Evolutionary conservation across 1,140 invertebrate species (phyloP), one percentile per base, ranked within the genome.

Genomic region (Latrodectus geometricus): DNA sequence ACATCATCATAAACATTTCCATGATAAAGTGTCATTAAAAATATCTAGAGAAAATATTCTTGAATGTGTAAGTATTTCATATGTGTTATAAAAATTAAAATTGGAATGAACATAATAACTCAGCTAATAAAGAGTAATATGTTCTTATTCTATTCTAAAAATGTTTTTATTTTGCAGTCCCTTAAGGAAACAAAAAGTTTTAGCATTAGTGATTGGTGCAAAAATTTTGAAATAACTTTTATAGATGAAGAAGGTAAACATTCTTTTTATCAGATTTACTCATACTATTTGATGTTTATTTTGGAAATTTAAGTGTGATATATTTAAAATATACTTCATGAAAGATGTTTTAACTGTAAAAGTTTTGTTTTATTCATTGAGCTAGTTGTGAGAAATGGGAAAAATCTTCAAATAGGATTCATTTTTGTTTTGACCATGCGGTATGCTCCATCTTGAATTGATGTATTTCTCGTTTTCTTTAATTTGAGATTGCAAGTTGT

Each of bases 211-310:
- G 97, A 98, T 91, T 98, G 97, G 97, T 98, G 96, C 90, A 93
- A 95, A 89, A 97, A 96, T 92, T 98, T 98, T 91, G 96, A 98
- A 92, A 95, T 98, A 66, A 95, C 93, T 20, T 98, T 98, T 90
- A 93, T 95, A 90, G 96, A 96, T 50, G 97, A 98, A 91, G 96
- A 97, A 93, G 96, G 95, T 95, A 91, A 69, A 80, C 72, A n/a
- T 4, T 21, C n/a, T 3, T 70, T 35, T 20, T 35, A 5, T 70
- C 5, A 70, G 4, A 35, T 70, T 35, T 35, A n/a, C 23, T n/a
- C 2, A 69, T 69, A n/a, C n/a, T n/a, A n/a, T n/a, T n/a, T n/a
- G n/a, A n/a, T n/a, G n/a, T n/a, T n/a, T n/a, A n/a, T n/a, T n/a
- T n/a, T n/a, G n/a, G n/a, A n/a, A n/a, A n/a, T n/a, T n/a, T n/a